Evolutionary conservation across 2,113 vertebrate species (phyloP).

Genomic region (Anolis carolinensis): DNA sequence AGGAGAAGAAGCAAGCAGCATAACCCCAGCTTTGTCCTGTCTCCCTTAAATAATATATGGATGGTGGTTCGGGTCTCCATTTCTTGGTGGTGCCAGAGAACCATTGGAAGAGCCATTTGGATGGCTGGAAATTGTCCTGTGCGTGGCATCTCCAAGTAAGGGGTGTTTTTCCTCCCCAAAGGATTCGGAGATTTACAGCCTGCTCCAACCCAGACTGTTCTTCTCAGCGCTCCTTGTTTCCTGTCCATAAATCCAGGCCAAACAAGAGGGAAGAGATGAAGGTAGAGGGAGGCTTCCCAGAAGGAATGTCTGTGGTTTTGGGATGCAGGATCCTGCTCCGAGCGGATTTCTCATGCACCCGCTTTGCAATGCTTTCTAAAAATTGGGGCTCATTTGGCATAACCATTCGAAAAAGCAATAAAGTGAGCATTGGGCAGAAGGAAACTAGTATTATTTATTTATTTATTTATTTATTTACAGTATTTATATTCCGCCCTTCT

Average conservation of each 20-base stretch:
- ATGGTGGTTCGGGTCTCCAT: constrained; percentile 34
- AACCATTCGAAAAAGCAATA: too few relatives aligned
- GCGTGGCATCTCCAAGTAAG: constrained; percentile 20
- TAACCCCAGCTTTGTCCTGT: neutral
- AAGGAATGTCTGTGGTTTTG: constrained; percentile 27
- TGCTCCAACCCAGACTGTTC: constrained; percentile 29
- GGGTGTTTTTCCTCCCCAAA: neutral
- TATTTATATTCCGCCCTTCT: too few relatives aligned
- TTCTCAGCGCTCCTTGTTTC: constrained; percentile 40
- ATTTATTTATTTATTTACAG: too few relatives aligned
- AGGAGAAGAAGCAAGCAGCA: constrained; percentile 13
- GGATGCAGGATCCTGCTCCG: constrained; percentile 44
- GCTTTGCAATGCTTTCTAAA: too few relatives aligned
- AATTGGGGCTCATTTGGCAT: too few relatives aligned
- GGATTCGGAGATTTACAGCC: constrained; percentile 52
- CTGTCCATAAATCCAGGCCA: neutral
- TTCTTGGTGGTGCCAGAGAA: neutral
- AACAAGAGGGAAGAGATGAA: neutral
- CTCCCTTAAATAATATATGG: constrained; percentile 17
- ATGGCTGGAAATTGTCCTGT: constrained; percentile 33
- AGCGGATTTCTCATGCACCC: constrained; percentile 56
- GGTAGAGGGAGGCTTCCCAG: constrained; percentile 39
- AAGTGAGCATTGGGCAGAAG: too few relatives aligned
- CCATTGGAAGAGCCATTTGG: neutral
- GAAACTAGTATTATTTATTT: too few relatives aligned